phyloP scores from a whole-genome alignment of 2,797 vertebrate species.

The Hemitrygon akajei region DNA sequence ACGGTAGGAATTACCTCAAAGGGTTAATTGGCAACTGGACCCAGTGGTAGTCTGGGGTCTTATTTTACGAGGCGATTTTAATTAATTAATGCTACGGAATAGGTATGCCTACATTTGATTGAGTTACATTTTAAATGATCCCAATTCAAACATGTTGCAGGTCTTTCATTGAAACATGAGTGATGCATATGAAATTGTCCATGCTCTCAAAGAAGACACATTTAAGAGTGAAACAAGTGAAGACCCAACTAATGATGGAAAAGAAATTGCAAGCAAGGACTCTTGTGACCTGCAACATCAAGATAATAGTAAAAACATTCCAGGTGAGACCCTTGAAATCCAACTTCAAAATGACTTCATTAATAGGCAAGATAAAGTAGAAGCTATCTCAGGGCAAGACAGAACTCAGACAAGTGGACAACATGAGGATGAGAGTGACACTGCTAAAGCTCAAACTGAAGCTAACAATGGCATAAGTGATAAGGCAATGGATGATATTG shows the following conservation, averaged over 20 bases:
- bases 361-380: neutral
- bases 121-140: neutral
- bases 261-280: neutral
- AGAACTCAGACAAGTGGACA: neutral
- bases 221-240: neutral
- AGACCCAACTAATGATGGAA: neutral
- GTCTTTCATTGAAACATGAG: neutral
- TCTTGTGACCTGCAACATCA: neutral
- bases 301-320: neutral
- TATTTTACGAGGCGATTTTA: no score
- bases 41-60: no score
- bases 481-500: neutral
- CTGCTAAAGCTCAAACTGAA: neutral
- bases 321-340: neutral
- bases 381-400: neutral
- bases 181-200: neutral
- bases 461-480: neutral
- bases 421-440: neutral
- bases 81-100: neutral
- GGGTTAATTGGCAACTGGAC: no score
- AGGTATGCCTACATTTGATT: neutral
- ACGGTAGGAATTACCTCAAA: no score
- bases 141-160: neutral
- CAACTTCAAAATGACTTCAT: neutral
- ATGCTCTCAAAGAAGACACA: no score